Percentiles rank a stretch among this genome's conserved stretches.
phyloP scores from a whole-genome alignment of 2,888 invertebrate genomes.

The Frankliniella fusca region DNA sequence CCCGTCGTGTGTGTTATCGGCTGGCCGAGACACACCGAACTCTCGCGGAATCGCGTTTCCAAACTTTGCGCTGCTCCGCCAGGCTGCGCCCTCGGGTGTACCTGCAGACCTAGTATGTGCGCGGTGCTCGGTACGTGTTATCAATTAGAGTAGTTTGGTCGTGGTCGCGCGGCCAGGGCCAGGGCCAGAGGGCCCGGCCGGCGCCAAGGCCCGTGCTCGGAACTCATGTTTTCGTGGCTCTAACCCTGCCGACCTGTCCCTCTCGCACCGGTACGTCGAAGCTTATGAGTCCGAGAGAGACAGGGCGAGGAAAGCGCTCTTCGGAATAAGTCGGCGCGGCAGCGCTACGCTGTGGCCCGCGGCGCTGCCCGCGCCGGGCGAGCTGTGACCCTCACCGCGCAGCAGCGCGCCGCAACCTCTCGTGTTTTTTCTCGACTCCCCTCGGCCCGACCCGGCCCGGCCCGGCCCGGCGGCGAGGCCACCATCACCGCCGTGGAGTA shows the following conservation, averaged over 20 bases:
- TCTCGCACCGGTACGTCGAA: too few relatives aligned
- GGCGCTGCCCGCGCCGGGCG: not conserved
- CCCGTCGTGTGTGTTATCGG: not conserved
- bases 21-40: not conserved
- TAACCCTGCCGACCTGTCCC: too few relatives aligned
- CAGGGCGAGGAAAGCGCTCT: too few relatives aligned
- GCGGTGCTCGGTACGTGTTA: not conserved
- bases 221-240: not conserved
- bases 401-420: too few relatives aligned
- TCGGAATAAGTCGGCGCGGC: too few relatives aligned
- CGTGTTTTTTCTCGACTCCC: not conserved
- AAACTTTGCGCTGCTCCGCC: not conserved
- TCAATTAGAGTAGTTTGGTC: not conserved
- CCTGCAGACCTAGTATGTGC: not conserved
- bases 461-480: not conserved
- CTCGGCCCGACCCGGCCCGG: not conserved
- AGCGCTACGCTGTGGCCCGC: not conserved
- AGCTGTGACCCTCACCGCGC: too few relatives aligned
- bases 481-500: not conserved
- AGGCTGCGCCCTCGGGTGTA: too few relatives aligned
- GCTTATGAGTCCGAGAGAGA: too few relatives aligned
- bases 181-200: too few relatives aligned
- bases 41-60: not conserved
- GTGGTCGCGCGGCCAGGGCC: too few relatives aligned
- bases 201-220: too few relatives aligned